Percentiles rank a stretch among this genome's conserved stretches.
Conservation (phyloP, 1,140 invertebrate species). For the Drepana arcuata region DNA sequence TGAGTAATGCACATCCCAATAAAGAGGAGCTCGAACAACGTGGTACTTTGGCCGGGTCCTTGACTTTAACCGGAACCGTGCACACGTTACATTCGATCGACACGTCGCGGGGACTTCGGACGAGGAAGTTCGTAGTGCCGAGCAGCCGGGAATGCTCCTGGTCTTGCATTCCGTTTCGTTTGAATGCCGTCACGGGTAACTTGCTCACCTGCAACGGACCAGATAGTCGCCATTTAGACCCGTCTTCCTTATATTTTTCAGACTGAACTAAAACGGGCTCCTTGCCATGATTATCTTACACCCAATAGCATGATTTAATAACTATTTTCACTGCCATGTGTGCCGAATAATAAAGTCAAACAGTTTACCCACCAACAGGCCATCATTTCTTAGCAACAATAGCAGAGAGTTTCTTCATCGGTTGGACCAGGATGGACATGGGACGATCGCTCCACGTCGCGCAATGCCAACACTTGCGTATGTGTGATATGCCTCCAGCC, state of each 20-base stretch:
- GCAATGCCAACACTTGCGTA: slow-evolving; percentile 44
- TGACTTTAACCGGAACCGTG: slow-evolving; percentile 28
- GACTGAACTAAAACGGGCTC: too few relatives aligned
- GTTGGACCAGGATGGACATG: slow-evolving; percentile 34
- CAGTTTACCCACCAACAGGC: slow-evolving; percentile 31
- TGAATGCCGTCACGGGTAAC: slow-evolving; percentile 53
- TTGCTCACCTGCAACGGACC: slow-evolving; percentile 50
- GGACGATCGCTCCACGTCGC: slow-evolving; percentile 37
- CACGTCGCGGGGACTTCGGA: slow-evolving; percentile 41
- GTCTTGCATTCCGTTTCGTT: slow-evolving; percentile 59
- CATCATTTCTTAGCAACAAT: slow-evolving; percentile 32
- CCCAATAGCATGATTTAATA: too few relatives aligned
- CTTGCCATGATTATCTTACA: too few relatives aligned
- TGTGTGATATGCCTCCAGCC: slow-evolving; percentile 45
- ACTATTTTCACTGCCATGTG: too few relatives aligned
- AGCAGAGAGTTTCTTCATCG: slow-evolving; percentile 44
- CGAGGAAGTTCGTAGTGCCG: slow-evolving; percentile 47
- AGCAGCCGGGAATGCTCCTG: slow-evolving; percentile 50
- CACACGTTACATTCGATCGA: slow-evolving; percentile 38
- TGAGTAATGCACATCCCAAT: slow-evolving; percentile 24
- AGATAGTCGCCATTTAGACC: slow-evolving; percentile 30
- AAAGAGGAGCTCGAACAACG: slow-evolving; percentile 12
- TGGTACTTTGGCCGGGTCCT: slow-evolving; percentile 46
- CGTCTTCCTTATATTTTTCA: too few relatives aligned
- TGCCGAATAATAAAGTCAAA: too few relatives aligned